These are phyloP conservation scores for Asbolus verrucosus DNA, from an alignment of 1,140 invertebrate species.

Conservation along the genomic window DNA sequence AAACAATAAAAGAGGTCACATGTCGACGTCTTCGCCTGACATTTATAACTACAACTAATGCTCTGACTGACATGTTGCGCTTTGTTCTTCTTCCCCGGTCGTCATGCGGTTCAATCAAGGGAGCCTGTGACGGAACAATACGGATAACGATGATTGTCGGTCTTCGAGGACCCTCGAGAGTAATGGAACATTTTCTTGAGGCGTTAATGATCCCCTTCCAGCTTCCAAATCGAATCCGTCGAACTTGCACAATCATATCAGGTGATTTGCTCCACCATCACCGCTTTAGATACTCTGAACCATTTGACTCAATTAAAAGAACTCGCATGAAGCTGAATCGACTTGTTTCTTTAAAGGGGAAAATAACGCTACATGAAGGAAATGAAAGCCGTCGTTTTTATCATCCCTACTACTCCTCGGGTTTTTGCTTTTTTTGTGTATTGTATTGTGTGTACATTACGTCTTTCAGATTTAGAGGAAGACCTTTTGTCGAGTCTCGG, in stretches of 20 bases:
- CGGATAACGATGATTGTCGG: constrained; percentile 62
- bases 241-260: constrained; percentile 61
- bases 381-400: too few species aligned
- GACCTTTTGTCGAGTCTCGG: too few species aligned
- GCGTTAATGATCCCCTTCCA: constrained; percentile 60
- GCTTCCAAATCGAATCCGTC: constrained; percentile 57
- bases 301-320: too few species aligned
- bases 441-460: too few species aligned
- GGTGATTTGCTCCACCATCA: constrained; percentile 48
- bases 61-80: constrained; percentile 55
- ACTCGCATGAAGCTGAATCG: too few species aligned
- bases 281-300: constrained; percentile 13
- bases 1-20: constrained; percentile 57
- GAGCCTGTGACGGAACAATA: constrained; percentile 56
- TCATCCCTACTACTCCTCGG: too few species aligned
- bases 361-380: too few species aligned
- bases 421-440: too few species aligned
- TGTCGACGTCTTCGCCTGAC: constrained; percentile 50
- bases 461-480: too few species aligned
- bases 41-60: constrained; percentile 59
- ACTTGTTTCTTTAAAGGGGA: too few species aligned
- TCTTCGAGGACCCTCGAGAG: constrained; percentile 57
- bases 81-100: constrained; percentile 54
- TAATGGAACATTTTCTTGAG: constrained; percentile 60
- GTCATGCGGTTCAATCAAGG: constrained; percentile 56